Evolutionary conservation across 2,113 vertebrate species (phyloP), one percentile per base, ranked within the genome.

Genomic region (Phrynosoma platyrhinos): DNA sequence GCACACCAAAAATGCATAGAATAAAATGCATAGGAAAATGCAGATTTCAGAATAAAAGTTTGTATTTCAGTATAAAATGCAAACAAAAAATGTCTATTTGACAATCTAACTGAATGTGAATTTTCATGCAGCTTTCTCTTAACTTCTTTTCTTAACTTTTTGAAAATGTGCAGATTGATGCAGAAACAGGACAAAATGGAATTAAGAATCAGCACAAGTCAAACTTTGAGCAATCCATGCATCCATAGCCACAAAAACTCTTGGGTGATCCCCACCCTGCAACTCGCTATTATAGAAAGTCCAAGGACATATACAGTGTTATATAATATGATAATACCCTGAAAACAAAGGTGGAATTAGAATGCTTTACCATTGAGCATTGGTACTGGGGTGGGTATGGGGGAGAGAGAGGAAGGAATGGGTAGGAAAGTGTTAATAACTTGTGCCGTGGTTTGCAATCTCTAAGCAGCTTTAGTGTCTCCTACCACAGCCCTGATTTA

Each of bases 381-480:
- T 82, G 82, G 68, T 89, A 91, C 92, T 82, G 91, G 79, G n/a
- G 32, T 52, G 77, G 27, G 47, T 82, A 9, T 30, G 47, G 36
- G 40, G 23, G 16, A 71, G 27, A 4, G 32, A n/a, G 32, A 66
- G 84, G 90, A 92, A n/a, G 88, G 92, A 78, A 91, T 93, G 96
- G 97, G 96, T 95, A 97, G 90, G 95, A 96, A 98, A 96, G 97
- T 96, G 98, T 98, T 97, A 98, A 98, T 93, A 95, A 97, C 93
- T 96, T 95, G 95, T 96, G 97, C 97, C 97, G 97, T 97, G 97
- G 97, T 98, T 98, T 98, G 98, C 98, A 97, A 98, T 98, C 97
- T 96, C 97, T 99, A 99, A 99, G 98, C 98, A 98, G 99, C 98
- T 99, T 99, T 99, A 98, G 98, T 98, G 98, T 98, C 98, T 99